Evolutionary conservation across 2,888 invertebrate genomes (phyloP).

Genomic region (Amiota communis): DNA sequence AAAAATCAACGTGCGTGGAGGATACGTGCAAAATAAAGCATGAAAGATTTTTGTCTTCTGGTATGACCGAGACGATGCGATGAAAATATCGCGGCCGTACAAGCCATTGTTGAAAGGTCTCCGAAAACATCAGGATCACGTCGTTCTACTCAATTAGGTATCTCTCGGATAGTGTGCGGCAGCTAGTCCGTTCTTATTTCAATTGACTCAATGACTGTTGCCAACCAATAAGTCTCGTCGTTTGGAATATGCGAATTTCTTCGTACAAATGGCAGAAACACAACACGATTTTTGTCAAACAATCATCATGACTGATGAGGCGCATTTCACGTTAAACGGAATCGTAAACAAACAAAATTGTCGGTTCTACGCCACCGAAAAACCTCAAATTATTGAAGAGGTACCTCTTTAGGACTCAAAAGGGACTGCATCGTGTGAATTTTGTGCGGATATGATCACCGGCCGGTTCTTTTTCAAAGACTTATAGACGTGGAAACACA

Average conservation of each 20-base stretch:
- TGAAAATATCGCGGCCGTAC: no score
- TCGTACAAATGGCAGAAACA: no score
- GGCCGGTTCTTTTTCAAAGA: not conserved
- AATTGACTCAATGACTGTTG: not conserved
- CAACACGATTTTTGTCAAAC: not conserved
- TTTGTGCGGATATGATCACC: not conserved
- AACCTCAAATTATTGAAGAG: not conserved
- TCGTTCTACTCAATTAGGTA: not conserved
- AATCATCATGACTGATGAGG: not conserved
- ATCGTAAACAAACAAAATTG: not conserved
- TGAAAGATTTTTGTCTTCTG: no score
- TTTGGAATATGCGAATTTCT: not conserved
- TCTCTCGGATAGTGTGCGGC: not conserved
- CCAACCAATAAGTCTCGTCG: not conserved
- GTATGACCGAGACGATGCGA: no score
- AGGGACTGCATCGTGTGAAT: not conserved
- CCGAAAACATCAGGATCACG: no score
- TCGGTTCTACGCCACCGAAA: not conserved
- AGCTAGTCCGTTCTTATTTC: not conserved
- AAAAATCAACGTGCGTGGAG: no score
- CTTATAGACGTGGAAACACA: not conserved
- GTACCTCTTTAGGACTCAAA: not conserved
- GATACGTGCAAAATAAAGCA: no score
- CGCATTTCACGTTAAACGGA: not conserved
- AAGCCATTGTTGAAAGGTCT: no score